These are phyloP conservation scores for Zonotrichia leucophrys DNA, from an alignment of 2,113 vertebrate genomes.

Conservation along the genomic window DNA sequence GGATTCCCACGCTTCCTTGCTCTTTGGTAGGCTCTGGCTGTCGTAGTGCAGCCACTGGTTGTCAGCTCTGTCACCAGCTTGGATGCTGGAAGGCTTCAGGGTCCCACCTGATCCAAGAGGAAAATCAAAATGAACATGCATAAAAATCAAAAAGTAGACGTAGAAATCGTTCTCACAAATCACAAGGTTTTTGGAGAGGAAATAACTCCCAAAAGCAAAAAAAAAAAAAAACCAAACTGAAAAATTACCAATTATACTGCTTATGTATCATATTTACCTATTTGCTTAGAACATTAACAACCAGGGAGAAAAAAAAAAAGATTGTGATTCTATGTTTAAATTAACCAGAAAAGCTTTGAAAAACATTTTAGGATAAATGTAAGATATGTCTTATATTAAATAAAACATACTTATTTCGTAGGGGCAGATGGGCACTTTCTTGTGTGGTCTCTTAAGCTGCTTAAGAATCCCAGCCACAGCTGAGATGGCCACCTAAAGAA, in stretches of 20 bases:
- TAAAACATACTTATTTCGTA: constrained; percentile 84
- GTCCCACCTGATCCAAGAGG: constrained; percentile 72
- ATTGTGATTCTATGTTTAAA: background rate
- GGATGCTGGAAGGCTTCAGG: constrained; percentile 60
- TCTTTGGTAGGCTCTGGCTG: constrained; percentile 84
- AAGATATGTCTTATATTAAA: background rate
- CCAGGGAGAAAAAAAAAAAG: background rate
- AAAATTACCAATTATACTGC: background rate
- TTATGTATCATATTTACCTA: background rate
- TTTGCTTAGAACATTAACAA: background rate
- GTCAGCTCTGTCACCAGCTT: constrained; percentile 89
- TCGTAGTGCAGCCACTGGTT: constrained; percentile 95
- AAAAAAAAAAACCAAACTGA: background rate
- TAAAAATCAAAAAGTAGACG: background rate
- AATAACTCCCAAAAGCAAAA: background rate
- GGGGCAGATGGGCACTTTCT: constrained; percentile 87
- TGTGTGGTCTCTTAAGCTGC: constrained; percentile 90
- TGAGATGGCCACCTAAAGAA: constrained; percentile 92
- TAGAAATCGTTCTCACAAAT: background rate
- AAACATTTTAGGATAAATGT: background rate
- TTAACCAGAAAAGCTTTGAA: background rate
- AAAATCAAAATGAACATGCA: background rate
- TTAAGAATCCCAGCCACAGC: constrained; percentile 94
- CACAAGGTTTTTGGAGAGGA: background rate
- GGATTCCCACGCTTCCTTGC: constrained; percentile 85